Evolutionary conservation across 2,797 vertebrate species (phyloP).

Genomic region (Pseudochirops corinnae): DNA sequence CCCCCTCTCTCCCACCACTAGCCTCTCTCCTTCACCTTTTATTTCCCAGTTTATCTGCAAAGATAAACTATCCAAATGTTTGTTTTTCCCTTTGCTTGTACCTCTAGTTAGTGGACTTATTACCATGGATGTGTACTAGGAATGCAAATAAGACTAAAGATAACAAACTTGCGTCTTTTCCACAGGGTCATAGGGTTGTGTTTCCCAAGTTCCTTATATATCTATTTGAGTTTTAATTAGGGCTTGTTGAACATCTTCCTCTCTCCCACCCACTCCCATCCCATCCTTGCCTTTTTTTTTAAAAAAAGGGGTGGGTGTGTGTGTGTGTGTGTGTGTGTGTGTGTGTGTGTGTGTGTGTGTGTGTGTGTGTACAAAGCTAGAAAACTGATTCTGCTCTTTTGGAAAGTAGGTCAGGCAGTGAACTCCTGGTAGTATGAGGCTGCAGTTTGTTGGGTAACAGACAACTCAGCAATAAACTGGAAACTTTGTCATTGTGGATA

Average conservation of each 20-base stretch:
- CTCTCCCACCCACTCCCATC: neutral
- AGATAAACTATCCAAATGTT: neutral
- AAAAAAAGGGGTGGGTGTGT: neutral
- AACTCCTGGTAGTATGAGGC: conserved; percentile 89
- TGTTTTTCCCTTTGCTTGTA: neutral
- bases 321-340: conserved; percentile 71
- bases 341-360: conserved; percentile 54
- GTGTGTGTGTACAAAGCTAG: conserved; percentile 76
- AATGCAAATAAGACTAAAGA: conserved; percentile 21
- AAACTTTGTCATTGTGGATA: conserved; percentile 88
- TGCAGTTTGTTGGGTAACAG: conserved; percentile 87
- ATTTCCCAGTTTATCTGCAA: neutral
- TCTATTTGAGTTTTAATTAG: conserved; percentile 54
- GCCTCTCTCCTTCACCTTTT: neutral
- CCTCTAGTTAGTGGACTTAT: neutral
- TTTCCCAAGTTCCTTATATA: conserved; percentile 65
- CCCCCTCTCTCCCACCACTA: neutral
- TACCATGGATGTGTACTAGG: neutral
- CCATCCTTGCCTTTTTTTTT: neutral
- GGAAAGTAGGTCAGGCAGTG: conserved; percentile 89
- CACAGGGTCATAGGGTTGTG: conserved; percentile 8
- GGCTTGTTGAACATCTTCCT: conserved; percentile 43
- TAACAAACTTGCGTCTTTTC: conserved; percentile 45
- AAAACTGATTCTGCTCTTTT: conserved; percentile 80
- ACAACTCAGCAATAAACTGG: conserved; percentile 83